Conservation (phyloP, 2,888 invertebrate species). For the Malachius bipustulatus region DNA sequence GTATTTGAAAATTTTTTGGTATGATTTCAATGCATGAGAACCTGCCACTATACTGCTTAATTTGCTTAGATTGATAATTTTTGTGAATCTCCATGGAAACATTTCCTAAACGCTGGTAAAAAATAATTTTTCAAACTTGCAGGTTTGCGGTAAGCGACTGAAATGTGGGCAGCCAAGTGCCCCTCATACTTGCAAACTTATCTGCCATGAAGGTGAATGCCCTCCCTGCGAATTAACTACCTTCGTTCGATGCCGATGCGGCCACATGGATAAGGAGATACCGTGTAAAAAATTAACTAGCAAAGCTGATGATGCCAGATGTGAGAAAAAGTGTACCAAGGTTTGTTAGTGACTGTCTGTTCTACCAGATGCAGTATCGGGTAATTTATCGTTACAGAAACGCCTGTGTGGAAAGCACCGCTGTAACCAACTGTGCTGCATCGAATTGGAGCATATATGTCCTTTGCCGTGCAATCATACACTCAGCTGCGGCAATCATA, state of each 20-base stretch:
- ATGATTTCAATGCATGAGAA: too few species aligned
- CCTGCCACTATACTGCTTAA: too few species aligned
- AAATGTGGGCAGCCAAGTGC: slow-evolving; percentile 54
- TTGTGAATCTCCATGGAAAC: too few species aligned
- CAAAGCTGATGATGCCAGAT: slow-evolving; percentile 62
- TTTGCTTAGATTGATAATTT: too few species aligned
- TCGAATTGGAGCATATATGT: slow-evolving; percentile 77
- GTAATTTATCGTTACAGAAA: slow-evolving; percentile 40
- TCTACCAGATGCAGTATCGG: slow-evolving; percentile 1
- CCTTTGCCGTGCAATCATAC: slow-evolving; percentile 68
- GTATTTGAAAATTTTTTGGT: slow-evolving; percentile 13
- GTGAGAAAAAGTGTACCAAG: slow-evolving; percentile 85
- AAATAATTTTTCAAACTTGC: too few species aligned
- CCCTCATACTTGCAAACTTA: slow-evolving; percentile 55
- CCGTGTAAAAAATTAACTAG: slow-evolving; percentile 60
- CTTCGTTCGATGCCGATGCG: slow-evolving; percentile 71
- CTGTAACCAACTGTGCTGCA: slow-evolving; percentile 83
- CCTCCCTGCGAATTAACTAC: slow-evolving; percentile 67
- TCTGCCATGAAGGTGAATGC: slow-evolving; percentile 63
- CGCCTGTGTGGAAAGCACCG: slow-evolving; percentile 79
- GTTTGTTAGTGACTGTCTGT: slow-evolving; percentile 31
- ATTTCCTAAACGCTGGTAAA: too few species aligned
- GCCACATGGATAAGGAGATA: slow-evolving; percentile 70
- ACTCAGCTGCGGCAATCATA: slow-evolving; percentile 78
- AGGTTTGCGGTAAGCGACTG: slow-evolving; percentile 51